Percentiles rank a stretch among this genome's conserved stretches.
Conservation (phyloP, 2,113 vertebrate species). For the Coryphaenoides rupestris region DNA sequence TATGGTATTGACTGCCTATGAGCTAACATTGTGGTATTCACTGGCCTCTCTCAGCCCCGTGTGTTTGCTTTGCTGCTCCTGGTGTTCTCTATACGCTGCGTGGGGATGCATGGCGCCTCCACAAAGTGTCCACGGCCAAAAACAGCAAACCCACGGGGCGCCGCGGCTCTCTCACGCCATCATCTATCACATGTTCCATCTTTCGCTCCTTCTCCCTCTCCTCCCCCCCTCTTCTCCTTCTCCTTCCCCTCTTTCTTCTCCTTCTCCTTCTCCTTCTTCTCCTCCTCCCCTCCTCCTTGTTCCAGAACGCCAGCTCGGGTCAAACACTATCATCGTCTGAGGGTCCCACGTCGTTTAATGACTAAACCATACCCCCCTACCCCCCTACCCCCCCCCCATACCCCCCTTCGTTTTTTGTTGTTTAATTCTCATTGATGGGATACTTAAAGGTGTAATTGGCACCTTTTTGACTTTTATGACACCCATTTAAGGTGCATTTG, state of each 20-base stretch:
- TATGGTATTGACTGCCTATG: no score
- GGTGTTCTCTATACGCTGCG: slow-evolving; percentile 3
- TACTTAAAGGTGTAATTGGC: slow-evolving; percentile 80
- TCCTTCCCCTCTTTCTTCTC: slow-evolving; percentile 38
- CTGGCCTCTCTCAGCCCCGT: no score
- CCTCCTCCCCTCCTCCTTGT: slow-evolving; percentile 19
- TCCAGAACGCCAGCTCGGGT: slow-evolving; percentile 5
- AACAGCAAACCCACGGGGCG: slow-evolving; percentile 49
- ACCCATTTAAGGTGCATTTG: slow-evolving; percentile 78
- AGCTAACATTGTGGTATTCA: no score
- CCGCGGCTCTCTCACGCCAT: slow-evolving; percentile 40
- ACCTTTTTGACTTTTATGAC: slow-evolving; percentile 83
- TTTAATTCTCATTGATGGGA: slow-evolving; percentile 67
- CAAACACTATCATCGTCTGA: no score
- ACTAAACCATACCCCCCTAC: background rate
- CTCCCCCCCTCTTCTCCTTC: background rate
- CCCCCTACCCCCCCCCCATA: no score
- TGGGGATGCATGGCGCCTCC: slow-evolving; percentile 37
- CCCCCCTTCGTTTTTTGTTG: slow-evolving; percentile 49
- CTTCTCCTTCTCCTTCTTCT: background rate
- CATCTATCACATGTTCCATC: slow-evolving; percentile 34
- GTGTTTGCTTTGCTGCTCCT: slow-evolving; percentile 16
- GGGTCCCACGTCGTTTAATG: no score
- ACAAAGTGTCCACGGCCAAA: slow-evolving; percentile 32
- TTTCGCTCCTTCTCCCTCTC: slow-evolving; percentile 33